Percentiles rank a stretch among this genome's conserved stretches.
phyloP scores from a whole-genome alignment of 2,888 invertebrate genomes.

The Bruchidius siliquastri region DNA sequence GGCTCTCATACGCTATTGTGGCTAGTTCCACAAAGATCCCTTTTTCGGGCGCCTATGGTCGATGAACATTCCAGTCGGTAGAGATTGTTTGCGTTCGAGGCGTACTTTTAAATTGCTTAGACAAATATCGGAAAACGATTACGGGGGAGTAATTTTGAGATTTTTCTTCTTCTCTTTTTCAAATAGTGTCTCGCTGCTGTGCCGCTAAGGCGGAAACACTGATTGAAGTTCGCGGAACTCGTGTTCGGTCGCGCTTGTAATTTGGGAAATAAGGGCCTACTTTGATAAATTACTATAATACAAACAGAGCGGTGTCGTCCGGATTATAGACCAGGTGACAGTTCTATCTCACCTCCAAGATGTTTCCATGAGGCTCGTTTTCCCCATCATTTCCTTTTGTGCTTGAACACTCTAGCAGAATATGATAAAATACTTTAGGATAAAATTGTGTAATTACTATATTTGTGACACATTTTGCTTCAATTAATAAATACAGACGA shows the following conservation, averaged over 20 bases:
- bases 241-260: neutral
- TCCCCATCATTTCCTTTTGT: too few relatives aligned
- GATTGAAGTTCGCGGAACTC: neutral
- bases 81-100: constrained; percentile 1
- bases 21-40: neutral
- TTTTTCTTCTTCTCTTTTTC: constrained; percentile 4
- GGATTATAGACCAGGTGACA: neutral
- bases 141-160: constrained; percentile 7
- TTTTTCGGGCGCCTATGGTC: neutral
- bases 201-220: neutral
- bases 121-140: constrained; percentile 9
- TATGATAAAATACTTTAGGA: too few relatives aligned
- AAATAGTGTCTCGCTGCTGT: neutral
- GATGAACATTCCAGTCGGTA: neutral
- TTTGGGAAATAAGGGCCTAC: neutral
- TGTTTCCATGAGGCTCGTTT: too few relatives aligned
- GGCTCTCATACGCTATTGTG: too few relatives aligned
- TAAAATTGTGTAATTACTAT: too few relatives aligned
- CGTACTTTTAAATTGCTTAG: constrained; percentile 7
- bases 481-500: too few relatives aligned
- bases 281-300: neutral
- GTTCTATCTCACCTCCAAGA: neutral
- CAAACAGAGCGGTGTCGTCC: neutral
- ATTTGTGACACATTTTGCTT: too few relatives aligned
- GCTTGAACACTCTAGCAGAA: too few relatives aligned